Base-by-base conservation (phyloP, 2,888 invertebrate species). In the Charanyca ferruginea region DNA sequence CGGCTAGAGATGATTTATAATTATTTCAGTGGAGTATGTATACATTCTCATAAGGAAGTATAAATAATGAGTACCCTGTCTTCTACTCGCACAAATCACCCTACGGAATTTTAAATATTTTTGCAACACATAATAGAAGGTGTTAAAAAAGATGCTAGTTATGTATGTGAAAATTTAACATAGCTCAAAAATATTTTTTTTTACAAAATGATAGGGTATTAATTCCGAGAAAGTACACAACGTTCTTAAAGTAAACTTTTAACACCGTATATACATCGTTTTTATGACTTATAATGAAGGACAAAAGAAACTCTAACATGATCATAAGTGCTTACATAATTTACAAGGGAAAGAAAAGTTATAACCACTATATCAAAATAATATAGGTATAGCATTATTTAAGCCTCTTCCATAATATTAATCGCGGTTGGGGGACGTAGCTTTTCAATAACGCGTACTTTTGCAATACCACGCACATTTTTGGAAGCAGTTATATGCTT, bases 11-110 rank as follows among this genome's bases (percentile, higher is more conserved):
- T 18, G 55, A 8, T 47, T 57, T 45, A 67, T 22, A n/a, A n/a
- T n/a, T n/a, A 45, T 45, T 67, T 55, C 25, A 67, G 35, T 38
- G 67, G 55, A 45, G 16, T 16, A n/a, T 28, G n/a, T 35, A 35
- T 35, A 35, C 9, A 35, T 35, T 35, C 28, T 7, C n/a, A n/a
- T n/a, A n/a, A n/a, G n/a, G n/a, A n/a, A n/a, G n/a, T n/a, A 6
- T 28, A 28, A 7, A 11, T 35, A 9, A 35, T 6, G 11, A 35
- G 35, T 35, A 35, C 35, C 11, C 35, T 35, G 35, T 11, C 9
- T 3, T 13, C 20, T 9, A 35, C 9, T n/a, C 3, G 9, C 32
- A 25, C 23, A 44, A 66, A 25, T 13, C n/a, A 18, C 16, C 42
- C 8, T 16, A 16, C 13, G 1, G 8, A 16, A 45, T 47, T 18